Conservation (phyloP, 2,888 invertebrate species). For the Crioceris asparagi region DNA sequence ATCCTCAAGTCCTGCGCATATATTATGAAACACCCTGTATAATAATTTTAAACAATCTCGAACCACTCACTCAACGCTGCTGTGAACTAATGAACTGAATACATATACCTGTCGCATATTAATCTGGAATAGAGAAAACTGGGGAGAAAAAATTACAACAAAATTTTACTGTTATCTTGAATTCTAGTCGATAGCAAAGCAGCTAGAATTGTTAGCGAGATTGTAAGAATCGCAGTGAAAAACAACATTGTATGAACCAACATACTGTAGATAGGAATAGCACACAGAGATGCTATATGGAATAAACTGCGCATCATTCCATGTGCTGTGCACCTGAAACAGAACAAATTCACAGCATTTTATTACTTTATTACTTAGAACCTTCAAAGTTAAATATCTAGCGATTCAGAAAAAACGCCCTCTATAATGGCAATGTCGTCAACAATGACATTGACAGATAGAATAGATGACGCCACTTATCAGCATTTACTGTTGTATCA, state of each 20-base stretch:
- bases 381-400: background rate
- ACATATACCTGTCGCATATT: no score
- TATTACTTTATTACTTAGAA: background rate
- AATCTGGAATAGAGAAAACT: background rate
- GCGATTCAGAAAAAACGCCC: background rate
- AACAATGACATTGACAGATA: background rate
- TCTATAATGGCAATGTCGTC: background rate
- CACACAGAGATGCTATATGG: constrained; percentile 42
- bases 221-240: constrained; percentile 35
- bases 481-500: constrained; percentile 6
- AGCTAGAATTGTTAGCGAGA: constrained; percentile 29
- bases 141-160: constrained; percentile 25
- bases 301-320: constrained; percentile 44
- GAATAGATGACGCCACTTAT: constrained; percentile 3
- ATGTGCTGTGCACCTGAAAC: constrained; percentile 46
- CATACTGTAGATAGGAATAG: constrained; percentile 38
- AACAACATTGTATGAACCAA: constrained; percentile 33
- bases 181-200: constrained; percentile 34
- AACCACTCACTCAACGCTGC: no score
- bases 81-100: no score
- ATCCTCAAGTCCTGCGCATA: no score
- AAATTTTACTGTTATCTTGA: constrained; percentile 37
- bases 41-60: background rate
- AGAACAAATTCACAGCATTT: constrained; percentile 5
- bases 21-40: no score